Evolutionary conservation across 2,888 invertebrate species (phyloP), one percentile per base, ranked within the genome.

Genomic region (Antheraea yamamai): DNA sequence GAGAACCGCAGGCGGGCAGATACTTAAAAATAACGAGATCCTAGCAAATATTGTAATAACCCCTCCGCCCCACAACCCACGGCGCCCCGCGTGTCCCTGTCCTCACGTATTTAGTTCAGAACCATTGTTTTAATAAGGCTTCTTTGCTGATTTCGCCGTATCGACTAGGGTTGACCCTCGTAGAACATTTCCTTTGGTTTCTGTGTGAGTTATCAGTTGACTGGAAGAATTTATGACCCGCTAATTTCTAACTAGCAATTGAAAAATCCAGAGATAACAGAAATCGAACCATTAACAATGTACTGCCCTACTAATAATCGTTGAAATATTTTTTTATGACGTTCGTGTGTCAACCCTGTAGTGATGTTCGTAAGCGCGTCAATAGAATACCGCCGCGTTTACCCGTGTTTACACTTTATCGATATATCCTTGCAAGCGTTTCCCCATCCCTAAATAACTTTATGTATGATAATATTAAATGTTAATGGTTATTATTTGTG

Each of bases 21-120:
- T 93, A 92, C 94, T 95, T 95, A 95, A 95, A 95, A 95, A 93
- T 95, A 95, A 95, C 94, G 95, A 93, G 91, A 94, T 91, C 86
- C 91, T 88, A 90, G 92, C 94, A 92, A 95, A 95, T 94, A 94
- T 94, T 94, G 92, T 93, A 92, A 93, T 92, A 93, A 90, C 88
- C 88, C 83, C 83, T 85, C 85, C 74, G 74, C 64, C 51, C 20
- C n/a, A 18, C 55, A 78, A 82, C 82, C 74, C 80, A 82, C 82
- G 47, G 52, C n/a, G 26, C 81, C 81, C 83, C 82, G 74, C 76
- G 14, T 68, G 76, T 68, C 52, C 83, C 81, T 84, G 83, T 83
- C 82, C 84, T 82, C 82, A 77, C 78, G 87, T 86, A 87, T 87
- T 87, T 87, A 87, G 87, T 85, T 84, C 85, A 82, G 81, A 81